Percentiles rank a stretch among this genome's conserved stretches.
Evolutionary conservation across 1,140 invertebrate species (phyloP).

Genomic region (Drosophila grimshawi): DNA sequence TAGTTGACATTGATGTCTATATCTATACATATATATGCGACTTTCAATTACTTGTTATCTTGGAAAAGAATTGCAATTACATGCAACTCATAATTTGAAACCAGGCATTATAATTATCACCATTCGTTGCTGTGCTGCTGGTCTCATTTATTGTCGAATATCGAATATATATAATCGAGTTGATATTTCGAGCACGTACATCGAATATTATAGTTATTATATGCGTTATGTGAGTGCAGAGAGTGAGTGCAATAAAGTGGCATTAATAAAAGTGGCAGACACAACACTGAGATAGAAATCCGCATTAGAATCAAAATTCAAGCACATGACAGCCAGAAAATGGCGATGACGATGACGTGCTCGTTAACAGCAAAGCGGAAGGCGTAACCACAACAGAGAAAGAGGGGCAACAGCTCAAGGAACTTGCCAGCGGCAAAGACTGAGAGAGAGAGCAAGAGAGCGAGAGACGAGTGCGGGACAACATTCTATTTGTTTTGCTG

Average conservation of each 20-base stretch:
- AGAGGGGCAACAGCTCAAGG: not conserved
- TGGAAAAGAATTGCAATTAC: too few relatives aligned
- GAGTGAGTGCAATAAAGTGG: conserved; percentile 7
- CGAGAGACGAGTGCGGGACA: too few relatives aligned
- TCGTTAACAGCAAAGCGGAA: conserved; percentile 25
- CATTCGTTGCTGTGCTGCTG: not conserved
- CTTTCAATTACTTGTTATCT: too few relatives aligned
- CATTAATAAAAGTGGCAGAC: conserved; percentile 33
- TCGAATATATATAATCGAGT: not conserved
- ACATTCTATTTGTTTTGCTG: not conserved
- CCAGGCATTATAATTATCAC: too few relatives aligned
- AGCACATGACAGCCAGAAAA: conserved; percentile 54
- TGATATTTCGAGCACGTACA: conserved; percentile 4
- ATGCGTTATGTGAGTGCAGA: not conserved
- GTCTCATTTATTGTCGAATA: not conserved
- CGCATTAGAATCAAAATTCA: conserved; percentile 62
- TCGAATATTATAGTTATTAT: not conserved
- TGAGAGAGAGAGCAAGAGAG: too few relatives aligned
- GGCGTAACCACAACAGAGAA: conserved; percentile 2
- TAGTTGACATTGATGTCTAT: too few relatives aligned
- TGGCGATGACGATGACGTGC: conserved; percentile 27
- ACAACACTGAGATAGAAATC: conserved; percentile 47
- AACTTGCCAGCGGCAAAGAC: not conserved
- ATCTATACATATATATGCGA: too few relatives aligned
- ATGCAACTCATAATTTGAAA: too few relatives aligned